Evolutionary conservation across 2,797 vertebrate genomes (phyloP).

Genomic region (Anas flavirostris): DNA sequence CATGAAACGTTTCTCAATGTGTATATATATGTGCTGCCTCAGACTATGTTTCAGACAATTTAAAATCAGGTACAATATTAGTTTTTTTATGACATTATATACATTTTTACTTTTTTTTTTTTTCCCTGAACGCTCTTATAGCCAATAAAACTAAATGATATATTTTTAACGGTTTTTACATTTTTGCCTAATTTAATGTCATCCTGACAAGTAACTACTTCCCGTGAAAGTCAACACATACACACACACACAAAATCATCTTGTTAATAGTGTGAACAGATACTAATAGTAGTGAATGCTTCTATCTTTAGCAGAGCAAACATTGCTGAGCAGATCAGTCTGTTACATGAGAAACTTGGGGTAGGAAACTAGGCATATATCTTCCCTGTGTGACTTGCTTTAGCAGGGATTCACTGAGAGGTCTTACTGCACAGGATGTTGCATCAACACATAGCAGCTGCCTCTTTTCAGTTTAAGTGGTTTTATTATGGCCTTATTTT

Average conservation of each 20-base stretch:
- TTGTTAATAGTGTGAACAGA: background rate
- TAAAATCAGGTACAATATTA: background rate
- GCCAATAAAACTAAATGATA: background rate
- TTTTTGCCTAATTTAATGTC: background rate
- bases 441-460: background rate
- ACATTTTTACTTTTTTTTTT: background rate
- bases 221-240: background rate
- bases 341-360: background rate
- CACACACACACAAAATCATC: too few species aligned
- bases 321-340: background rate
- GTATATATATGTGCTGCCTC: background rate
- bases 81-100: background rate
- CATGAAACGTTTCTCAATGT: conserved; percentile 5
- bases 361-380: background rate
- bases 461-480: background rate
- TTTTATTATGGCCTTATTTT: background rate
- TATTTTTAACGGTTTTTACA: background rate
- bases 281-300: background rate
- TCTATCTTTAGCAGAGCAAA: background rate
- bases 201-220: background rate
- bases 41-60: background rate
- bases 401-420: background rate
- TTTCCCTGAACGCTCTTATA: background rate
- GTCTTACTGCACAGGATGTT: background rate
- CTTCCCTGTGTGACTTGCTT: background rate